Evolutionary conservation across 1,140 invertebrate species (phyloP), one percentile per base, ranked within the genome.

Genomic region (Neoseiulus cucumeris): DNA sequence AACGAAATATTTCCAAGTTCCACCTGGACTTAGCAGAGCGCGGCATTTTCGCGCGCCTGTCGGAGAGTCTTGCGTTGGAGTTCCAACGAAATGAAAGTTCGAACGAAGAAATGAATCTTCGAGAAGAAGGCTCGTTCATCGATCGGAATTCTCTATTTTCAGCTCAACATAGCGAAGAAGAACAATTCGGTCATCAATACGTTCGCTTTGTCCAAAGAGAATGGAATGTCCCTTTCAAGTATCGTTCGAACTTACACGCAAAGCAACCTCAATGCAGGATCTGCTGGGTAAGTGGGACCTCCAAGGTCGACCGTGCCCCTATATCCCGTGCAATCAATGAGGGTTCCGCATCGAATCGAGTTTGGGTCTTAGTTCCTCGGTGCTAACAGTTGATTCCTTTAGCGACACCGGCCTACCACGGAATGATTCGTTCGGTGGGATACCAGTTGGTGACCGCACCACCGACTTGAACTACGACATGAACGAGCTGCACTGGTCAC

Each of bases 401-500:
- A 59, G 51, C 51, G 51, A 25, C 2, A 14, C 51, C 2, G 51
- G 51, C 33, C 22, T 59, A 25, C 51, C 51, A 18, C 51, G 51
- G 17, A 59, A 59, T 20, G 51, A 59, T 9, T 59, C 51, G 14
- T 59, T 59, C 51, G 51, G 51, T 6, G 51, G 51, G 22, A 59
- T 59, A 29, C 51, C 51, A 29, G 51, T 59, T 1, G 51, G 51
- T 29, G 51, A 59, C 51, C 51, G 51, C 17, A 17, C 51, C 9
- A 59, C 51, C 1, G 51, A 59, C 22, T 20, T 59, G 2, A 59
- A 59, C 9, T 59, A 65, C 22, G 39, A 65, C 30, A 47, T 65
- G 44, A 65, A 65, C 22, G 64, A 68, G 25, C 17, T 64, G 29
- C 42, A 68, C 55, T 67, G 45, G 41, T 65, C 25, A 20, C 29